Base-by-base conservation (phyloP, 2,113 vertebrate genomes). In the Cyprinodon variegatus region DNA sequence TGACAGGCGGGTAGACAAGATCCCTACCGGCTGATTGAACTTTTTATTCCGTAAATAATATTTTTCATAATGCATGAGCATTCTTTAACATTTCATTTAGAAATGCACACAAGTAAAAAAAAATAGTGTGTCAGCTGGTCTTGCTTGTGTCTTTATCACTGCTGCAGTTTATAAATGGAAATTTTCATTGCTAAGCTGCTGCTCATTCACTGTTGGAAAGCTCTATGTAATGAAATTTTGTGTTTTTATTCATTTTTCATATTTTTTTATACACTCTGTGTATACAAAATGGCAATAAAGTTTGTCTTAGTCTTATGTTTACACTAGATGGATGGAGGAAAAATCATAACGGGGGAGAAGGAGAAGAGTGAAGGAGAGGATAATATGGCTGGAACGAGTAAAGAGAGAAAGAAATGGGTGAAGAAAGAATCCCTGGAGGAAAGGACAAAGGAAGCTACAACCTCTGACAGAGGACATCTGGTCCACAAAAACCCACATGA, bases 401-500 rank as follows among this genome's bases (percentile, higher is more conserved):
- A 90, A 89, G 71, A 77, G 78, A 70, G 68, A 8, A 82, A 57
- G 45, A 69, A 65, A 68, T 72, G 68, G 69, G 71, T 76, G 68
- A 72, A 70, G 68, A 63, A 70, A 67, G 76, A 87, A 89, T 82
- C 77, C 89, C 83, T 80, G 70, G 82, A 84, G 77, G 85, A 86
- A 84, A 90, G 88, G 80, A 93, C 89, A 94, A 94, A 86, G 84
- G 87, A 82, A 88, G 86, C 83, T 84, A 77, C 92, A 93, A 94
- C 93, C 93, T 94, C 89, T 90, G 89, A 91, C 80, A 11, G 71
- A 59, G 74, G 92, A 91, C 80, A 95, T 83, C 82, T 84, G 85
- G 95, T 93, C 86, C 76, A 29, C 62, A 50, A 77, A 59, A 81
- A 83, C 82, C 17, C 17, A n/a, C 81, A 83, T 88, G 76, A 75